These are phyloP conservation scores for Branchinecta lynchi DNA, from an alignment of 1,140 invertebrate genomes.

Conservation along the genomic window DNA sequence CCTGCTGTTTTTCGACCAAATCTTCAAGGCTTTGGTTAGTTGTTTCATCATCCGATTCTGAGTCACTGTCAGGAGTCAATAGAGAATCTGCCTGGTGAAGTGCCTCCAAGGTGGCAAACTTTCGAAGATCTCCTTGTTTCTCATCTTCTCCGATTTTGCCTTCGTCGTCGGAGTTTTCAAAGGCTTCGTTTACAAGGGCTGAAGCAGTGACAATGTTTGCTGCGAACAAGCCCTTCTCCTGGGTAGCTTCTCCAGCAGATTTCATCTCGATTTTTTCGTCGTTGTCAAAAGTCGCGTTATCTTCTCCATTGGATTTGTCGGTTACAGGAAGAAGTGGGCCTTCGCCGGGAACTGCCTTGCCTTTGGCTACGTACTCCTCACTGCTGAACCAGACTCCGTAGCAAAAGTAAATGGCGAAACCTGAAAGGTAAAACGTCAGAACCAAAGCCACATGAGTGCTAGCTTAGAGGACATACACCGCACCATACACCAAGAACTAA, in stretches of 20 bases:
- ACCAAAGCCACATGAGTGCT: no score
- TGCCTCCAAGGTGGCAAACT: background rate
- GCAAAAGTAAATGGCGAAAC: background rate
- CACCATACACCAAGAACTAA: no score
- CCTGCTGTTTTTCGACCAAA: background rate
- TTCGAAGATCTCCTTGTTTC: background rate
- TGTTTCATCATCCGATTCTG: no score
- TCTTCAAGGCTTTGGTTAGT: background rate
- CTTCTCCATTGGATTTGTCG: background rate
- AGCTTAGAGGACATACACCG: no score
- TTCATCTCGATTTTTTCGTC: conserved; percentile 2
- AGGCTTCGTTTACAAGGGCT: no score
- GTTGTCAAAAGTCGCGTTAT: background rate
- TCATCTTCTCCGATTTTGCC: no score
- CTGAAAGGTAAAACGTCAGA: background rate
- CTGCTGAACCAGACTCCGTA: background rate
- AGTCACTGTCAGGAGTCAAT: background rate
- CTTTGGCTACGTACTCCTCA: background rate
- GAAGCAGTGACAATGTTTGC: no score
- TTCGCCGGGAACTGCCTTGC: background rate
- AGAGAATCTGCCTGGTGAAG: background rate
- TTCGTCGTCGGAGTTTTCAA: no score
- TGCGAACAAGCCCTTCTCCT: no score
- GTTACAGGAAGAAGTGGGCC: conserved; percentile 2
- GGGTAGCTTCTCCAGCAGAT: background rate